phyloP scores from a whole-genome alignment of 92 coral and sea anemone genomes.

The Micromussa lordhowensis region DNA sequence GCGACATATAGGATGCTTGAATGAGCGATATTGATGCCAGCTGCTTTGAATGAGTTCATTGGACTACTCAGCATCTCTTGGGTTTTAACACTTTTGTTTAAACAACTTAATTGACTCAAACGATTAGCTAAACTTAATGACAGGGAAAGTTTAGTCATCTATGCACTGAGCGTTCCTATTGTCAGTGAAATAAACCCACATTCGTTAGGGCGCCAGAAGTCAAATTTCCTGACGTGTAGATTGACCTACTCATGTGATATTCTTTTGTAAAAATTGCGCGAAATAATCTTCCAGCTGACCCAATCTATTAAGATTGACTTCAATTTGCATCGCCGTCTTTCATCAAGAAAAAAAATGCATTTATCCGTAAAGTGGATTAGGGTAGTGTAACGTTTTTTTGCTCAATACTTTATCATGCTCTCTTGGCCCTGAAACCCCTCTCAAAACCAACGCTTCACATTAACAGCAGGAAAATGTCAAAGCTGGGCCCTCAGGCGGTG shows the following conservation, averaged over 20 bases:
- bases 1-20: not conserved
- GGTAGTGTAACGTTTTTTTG: not conserved
- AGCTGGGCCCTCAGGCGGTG: not conserved
- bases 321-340: not conserved
- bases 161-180: not conserved
- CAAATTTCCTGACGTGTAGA: not conserved
- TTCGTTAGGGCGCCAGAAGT: not conserved
- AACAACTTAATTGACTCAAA: constrained; percentile 8
- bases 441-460: constrained; percentile 3
- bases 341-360: not conserved
- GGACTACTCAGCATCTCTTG: not conserved
- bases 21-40: not conserved
- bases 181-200: not conserved
- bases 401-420: not conserved
- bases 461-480: not conserved
- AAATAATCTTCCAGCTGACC: not conserved
- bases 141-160: not conserved
- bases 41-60: not conserved
- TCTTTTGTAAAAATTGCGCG: not conserved
- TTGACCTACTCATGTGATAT: not conserved
- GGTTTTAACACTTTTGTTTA: not conserved
- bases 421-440: not conserved
- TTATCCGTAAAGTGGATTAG: not conserved
- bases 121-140: not conserved
- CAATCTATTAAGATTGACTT: not conserved